Evolutionary conservation across 2,797 vertebrate species (phyloP), one percentile per base, ranked within the genome.

Genomic region (Thunnus albacares): DNA sequence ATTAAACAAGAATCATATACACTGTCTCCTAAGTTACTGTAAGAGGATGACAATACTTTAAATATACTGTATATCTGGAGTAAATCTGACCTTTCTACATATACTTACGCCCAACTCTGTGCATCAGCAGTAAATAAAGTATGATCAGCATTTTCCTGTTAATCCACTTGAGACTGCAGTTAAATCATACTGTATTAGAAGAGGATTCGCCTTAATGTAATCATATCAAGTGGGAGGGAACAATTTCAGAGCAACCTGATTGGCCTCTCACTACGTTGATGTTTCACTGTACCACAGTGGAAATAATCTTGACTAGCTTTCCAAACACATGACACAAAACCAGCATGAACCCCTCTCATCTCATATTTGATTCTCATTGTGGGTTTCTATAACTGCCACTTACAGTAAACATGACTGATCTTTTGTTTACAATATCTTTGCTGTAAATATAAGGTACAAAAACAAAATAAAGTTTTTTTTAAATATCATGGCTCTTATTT

Each of bases 181-280:
- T 22, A 26, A n/a, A 6, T 62, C 28, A 66, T 11, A 71, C 22
- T 0, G 3, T 6, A 53, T 28, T 55, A 41, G 6, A 28, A 58
- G n/a, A 13, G 30, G 58, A 49, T 73, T 62, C 26, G 33, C 12
- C 3, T 30, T n/a, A 6, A 56, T 76, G 13, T 79, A 49, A 75
- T 68, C 26, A 26, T 65, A 53, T 60, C 9, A 9, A 53, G 71
- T 57, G 77, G 90, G 87, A 87, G 90, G 84, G 26, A 56, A 68
- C 43, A 10, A 26, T 62, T 38, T 0, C 0, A 73, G 3, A 51
- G 18, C 24, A 26, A 5, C 67, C 33, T 79, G 80, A 85, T 89
- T 86, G 87, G 85, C 38, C 30, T 33, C 4, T 78, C 6, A 2
- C 38, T 22, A 60, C 26, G 74, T 26, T 66, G n/a, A 12, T 1